Evolutionary conservation across 2,888 invertebrate genomes (phyloP).

Genomic region (Epistrophe eligans): DNA sequence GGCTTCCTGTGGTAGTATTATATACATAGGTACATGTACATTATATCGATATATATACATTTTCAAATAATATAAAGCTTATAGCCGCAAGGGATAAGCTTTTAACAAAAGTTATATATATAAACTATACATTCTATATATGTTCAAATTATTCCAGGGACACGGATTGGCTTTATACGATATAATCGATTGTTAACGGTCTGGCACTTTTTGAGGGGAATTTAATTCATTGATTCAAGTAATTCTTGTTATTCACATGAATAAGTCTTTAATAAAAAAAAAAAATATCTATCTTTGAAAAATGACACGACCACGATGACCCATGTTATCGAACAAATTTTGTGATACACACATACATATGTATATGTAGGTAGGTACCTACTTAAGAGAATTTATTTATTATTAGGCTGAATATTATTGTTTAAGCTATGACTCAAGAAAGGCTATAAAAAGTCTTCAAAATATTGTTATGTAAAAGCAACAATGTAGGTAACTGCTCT

Average conservation of each 20-base stretch:
- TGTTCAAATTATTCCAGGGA: background rate
- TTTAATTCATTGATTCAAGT: constrained; percentile 69
- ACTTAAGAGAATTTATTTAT: too few relatives aligned
- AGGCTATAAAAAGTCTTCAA: too few relatives aligned
- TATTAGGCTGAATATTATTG: too few relatives aligned
- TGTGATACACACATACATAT: too few relatives aligned
- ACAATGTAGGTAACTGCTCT: too few relatives aligned
- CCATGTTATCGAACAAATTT: background rate
- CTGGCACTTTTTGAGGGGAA: constrained; percentile 71
- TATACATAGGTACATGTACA: too few relatives aligned
- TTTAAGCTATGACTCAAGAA: too few relatives aligned
- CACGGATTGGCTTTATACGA: constrained; percentile 28
- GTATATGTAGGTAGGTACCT: too few relatives aligned
- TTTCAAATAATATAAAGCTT: constrained; percentile 20
- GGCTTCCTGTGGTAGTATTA: constrained; percentile 31
- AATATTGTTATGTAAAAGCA: too few relatives aligned
- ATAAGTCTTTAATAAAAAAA: constrained; percentile 18
- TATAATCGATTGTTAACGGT: constrained; percentile 72
- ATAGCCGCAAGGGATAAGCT: constrained; percentile 32
- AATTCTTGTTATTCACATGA: constrained; percentile 61
- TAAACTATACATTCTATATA: background rate
- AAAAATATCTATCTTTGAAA: background rate
- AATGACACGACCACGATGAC: background rate
- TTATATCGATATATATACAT: constrained; percentile 9
- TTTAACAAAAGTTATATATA: background rate